Evolutionary conservation across 2,113 vertebrate genomes (phyloP), one percentile per base, ranked within the genome.

Genomic region (Zosterops pallidus): DNA sequence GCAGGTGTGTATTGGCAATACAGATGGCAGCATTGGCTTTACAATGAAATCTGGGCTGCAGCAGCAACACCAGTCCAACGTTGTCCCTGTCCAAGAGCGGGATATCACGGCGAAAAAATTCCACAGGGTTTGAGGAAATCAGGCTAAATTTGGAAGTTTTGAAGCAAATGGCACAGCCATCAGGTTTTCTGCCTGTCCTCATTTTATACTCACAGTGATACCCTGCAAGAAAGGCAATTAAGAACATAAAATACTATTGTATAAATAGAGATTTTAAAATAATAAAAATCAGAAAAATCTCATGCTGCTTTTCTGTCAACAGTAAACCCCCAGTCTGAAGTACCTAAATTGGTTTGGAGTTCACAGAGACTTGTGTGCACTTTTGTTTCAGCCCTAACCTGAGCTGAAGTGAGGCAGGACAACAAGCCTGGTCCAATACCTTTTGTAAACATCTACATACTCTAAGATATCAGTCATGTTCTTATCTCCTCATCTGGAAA

Each of bases 191-290:
- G 44, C 99, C 99, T 9, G 99, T 99, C 33, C 99, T 98, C 97
- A 98, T 98, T 97, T 99, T 99, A 96, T 98, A 99, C 83, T 99
- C 99, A 92, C 99, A 99, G 69, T 98, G 98, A 96, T 99, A 99
- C 12, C 99, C 99, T 99, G 96, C 9, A 94, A 95, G 19, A 94
- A 80, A 97, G 24, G 60, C 25, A 91, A 59, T 57, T 59, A 84
- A 87, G 67, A 57, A 15, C 35, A 64, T 86, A 60, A 81, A 90
- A 46, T 76, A 57, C 14, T 29, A 39, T 44, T 90, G 9, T 25
- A 46, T 59, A 88, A 71, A 95, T 5, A 53, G 22, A 57, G 11
- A 75, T 22, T 29, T 9, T 46, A 20, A 76, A 63, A 9, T 50
- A 56, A 77, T 69, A 16, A 53, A 23, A 55, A 29, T 6, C 19